These are phyloP conservation scores for Papilio helenus DNA, from an alignment of 1,140 invertebrate genomes.

Conservation along the genomic window DNA sequence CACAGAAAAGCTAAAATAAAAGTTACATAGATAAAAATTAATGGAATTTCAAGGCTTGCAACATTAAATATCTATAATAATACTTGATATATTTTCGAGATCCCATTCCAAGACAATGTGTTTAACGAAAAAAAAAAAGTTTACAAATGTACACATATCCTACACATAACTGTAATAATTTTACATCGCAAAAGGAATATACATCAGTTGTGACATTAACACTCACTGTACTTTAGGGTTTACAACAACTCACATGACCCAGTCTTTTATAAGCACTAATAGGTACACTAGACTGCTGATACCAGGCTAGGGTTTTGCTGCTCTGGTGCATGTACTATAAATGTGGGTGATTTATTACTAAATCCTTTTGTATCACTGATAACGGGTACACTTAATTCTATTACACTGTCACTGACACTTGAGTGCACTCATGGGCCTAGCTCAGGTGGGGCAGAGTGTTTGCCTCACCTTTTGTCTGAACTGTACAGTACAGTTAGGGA, in stretches of 20 bases:
- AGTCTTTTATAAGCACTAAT: constrained; percentile 32
- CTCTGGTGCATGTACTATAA: not conserved
- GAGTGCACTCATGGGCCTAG: too few species aligned
- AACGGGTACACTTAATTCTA: not conserved
- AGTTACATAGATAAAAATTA: not conserved
- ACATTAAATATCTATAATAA: not conserved
- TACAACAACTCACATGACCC: not conserved
- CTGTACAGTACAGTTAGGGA: too few species aligned
- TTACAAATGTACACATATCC: not conserved
- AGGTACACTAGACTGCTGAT: constrained; percentile 13
- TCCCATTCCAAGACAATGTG: not conserved
- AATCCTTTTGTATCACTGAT: not conserved
- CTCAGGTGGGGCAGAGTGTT: too few species aligned
- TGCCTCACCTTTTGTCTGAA: too few species aligned
- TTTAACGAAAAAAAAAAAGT: not conserved
- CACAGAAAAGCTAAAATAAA: too few species aligned
- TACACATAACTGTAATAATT: constrained; percentile 1
- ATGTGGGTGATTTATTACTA: not conserved
- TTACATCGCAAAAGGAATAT: constrained; percentile 18
- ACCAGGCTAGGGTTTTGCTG: not conserved
- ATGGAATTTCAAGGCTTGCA: not conserved
- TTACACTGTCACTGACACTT: not conserved
- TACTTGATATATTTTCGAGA: not conserved
- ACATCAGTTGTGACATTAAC: constrained; percentile 18
- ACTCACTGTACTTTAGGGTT: constrained; percentile 36